Evolutionary conservation across 2,888 invertebrate species (phyloP).

Genomic region (Dendrolimus houi): DNA sequence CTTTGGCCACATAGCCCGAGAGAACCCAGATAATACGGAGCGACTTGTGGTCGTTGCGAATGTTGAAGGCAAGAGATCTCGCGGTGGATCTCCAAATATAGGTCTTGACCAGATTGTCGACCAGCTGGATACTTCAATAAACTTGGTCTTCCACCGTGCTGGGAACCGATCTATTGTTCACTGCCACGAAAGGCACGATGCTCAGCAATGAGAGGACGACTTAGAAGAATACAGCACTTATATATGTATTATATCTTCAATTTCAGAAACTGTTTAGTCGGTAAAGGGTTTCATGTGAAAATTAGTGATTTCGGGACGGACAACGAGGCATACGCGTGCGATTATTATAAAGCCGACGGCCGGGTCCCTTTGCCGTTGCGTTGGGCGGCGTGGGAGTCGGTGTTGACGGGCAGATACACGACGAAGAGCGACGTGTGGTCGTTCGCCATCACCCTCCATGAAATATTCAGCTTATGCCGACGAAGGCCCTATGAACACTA

Average conservation of each 20-base stretch:
- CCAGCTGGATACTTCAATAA: too few relatives aligned
- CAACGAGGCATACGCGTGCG: conserved; percentile 85
- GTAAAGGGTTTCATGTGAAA: conserved; percentile 87
- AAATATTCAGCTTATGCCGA: conserved; percentile 86
- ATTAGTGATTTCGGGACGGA: conserved; percentile 91
- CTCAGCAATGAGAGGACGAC: too few relatives aligned
- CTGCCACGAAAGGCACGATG: too few relatives aligned
- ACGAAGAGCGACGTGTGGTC: conserved; percentile 95
- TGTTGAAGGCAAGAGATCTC: too few relatives aligned
- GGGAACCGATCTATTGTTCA: too few relatives aligned
- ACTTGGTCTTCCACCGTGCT: too few relatives aligned
- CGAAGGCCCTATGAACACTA: conserved; percentile 86
- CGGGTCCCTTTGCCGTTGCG: conserved; percentile 87
- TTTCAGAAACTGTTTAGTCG: conserved; percentile 88
- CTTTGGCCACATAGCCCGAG: too few relatives aligned
- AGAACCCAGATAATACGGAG: too few relatives aligned
- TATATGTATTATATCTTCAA: not conserved
- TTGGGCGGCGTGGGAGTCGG: conserved; percentile 94
- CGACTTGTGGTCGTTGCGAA: too few relatives aligned
- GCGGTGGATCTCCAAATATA: too few relatives aligned
- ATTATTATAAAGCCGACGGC: conserved; percentile 89
- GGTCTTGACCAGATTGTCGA: too few relatives aligned
- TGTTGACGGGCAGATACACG: conserved; percentile 88
- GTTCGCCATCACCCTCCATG: conserved; percentile 92
- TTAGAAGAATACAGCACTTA: too few relatives aligned